These are phyloP conservation scores for Dendroctonus ponderosae DNA, from an alignment of 1,140 invertebrate species.

Conservation along the genomic window DNA sequence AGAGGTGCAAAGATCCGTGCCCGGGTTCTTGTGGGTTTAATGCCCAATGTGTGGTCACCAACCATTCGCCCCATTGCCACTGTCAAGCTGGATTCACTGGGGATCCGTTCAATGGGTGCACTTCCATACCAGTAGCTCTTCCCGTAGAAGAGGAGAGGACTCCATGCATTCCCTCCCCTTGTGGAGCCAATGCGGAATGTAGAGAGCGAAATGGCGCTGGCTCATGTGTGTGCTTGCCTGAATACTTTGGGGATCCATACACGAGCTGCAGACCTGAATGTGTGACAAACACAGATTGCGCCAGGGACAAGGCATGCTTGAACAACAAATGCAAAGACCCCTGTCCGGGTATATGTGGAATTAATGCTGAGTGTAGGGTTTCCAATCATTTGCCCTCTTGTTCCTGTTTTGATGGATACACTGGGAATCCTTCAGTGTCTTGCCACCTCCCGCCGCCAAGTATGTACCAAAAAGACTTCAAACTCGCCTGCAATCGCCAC, in stretches of 20 bases:
- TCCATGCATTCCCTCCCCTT: constrained; percentile 66
- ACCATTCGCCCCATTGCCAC: constrained; percentile 73
- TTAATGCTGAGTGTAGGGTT: constrained; percentile 75
- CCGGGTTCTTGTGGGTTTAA: constrained; percentile 73
- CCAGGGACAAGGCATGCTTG: constrained; percentile 64
- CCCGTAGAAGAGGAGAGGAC: constrained; percentile 42
- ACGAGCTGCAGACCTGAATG: constrained; percentile 72
- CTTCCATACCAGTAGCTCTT: constrained; percentile 32
- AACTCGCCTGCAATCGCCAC: too few relatives aligned
- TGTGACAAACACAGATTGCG: constrained; percentile 68
- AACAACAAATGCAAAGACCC: constrained; percentile 69
- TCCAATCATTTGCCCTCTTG: constrained; percentile 75
- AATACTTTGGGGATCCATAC: constrained; percentile 71
- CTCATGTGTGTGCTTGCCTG: constrained; percentile 69
- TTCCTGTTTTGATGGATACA: constrained; percentile 61
- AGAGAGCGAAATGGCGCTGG: constrained; percentile 62
- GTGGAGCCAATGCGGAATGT: constrained; percentile 73
- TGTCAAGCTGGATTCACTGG: constrained; percentile 71
- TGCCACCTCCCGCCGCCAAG: constrained; percentile 59
- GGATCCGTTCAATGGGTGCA: constrained; percentile 72
- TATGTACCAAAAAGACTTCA: constrained; percentile 44
- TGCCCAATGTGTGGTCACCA: constrained; percentile 67
- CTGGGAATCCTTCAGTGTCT: constrained; percentile 66
- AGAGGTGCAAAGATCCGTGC: constrained; percentile 76
- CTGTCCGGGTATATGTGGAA: constrained; percentile 69